Percentiles rank a stretch among this genome's conserved stretches.
Evolutionary conservation across 2,113 vertebrate genomes (phyloP).

Genomic region (Recurvirostra avosetta): DNA sequence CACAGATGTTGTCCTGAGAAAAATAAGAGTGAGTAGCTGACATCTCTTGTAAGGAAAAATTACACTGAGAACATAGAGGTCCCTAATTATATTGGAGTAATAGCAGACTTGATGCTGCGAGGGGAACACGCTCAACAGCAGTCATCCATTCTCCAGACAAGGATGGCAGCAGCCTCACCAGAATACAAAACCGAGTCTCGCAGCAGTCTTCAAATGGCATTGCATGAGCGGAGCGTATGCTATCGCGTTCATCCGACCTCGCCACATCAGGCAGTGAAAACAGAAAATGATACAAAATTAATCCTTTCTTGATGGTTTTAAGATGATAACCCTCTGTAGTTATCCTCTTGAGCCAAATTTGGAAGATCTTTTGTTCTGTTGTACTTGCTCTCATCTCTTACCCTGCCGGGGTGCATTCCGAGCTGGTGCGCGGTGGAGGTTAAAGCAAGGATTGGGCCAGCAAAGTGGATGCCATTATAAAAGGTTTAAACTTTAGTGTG

Average conservation of each 20-base stretch:
- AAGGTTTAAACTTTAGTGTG: neutral
- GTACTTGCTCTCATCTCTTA: neutral
- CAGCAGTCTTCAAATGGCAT: neutral
- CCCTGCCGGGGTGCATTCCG: neutral
- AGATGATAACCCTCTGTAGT: neutral
- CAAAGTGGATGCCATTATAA: accelerated
- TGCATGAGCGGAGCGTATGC: neutral
- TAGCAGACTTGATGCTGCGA: neutral
- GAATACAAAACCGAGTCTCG: neutral
- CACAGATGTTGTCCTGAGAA: neutral
- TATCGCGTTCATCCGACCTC: neutral
- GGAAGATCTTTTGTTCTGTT: neutral
- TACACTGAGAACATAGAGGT: neutral
- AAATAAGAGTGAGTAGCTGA: neutral
- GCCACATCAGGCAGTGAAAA: neutral
- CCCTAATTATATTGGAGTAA: neutral
- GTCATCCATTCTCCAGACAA: neutral
- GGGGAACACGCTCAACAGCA: neutral
- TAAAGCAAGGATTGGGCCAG: neutral
- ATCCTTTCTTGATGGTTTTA: neutral
- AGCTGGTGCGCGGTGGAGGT: neutral
- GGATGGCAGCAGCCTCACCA: neutral
- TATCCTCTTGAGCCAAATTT: neutral
- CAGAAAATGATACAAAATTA: neutral
- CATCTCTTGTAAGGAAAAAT: neutral